Evolutionary conservation across 2,113 vertebrate species (phyloP).

Genomic region (Agapornis roseicollis): DNA sequence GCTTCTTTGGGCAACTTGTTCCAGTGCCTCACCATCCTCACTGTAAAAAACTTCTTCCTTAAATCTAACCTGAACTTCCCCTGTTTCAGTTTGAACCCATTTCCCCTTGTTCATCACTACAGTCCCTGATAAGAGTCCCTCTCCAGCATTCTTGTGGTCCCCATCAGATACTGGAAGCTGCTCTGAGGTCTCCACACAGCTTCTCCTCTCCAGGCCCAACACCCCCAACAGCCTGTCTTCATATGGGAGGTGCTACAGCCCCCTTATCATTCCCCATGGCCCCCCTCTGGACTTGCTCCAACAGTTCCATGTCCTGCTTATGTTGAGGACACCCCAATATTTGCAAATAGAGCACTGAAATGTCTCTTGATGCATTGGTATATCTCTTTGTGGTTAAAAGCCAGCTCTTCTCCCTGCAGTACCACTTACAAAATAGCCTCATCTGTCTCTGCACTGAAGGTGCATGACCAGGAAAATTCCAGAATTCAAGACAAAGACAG

Average conservation of each 20-base stretch:
- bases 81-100: neutral
- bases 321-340: neutral
- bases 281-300: no score
- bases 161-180: neutral
- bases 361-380: neutral
- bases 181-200: neutral
- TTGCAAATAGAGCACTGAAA: neutral
- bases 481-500: neutral
- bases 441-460: neutral
- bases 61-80: neutral
- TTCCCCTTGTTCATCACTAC: neutral
- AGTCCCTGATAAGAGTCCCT: neutral
- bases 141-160: neutral
- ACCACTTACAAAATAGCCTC: neutral
- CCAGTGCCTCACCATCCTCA: neutral
- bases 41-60: neutral
- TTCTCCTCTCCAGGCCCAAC: neutral
- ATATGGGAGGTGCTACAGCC: no score
- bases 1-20: neutral
- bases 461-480: neutral
- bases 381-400: neutral
- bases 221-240: no score
- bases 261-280: no score
- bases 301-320: neutral
- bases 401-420: neutral